Evolutionary conservation across 2,113 vertebrate genomes (phyloP), one percentile per base, ranked within the genome.

Genomic region (Pterocles gutturalis): DNA sequence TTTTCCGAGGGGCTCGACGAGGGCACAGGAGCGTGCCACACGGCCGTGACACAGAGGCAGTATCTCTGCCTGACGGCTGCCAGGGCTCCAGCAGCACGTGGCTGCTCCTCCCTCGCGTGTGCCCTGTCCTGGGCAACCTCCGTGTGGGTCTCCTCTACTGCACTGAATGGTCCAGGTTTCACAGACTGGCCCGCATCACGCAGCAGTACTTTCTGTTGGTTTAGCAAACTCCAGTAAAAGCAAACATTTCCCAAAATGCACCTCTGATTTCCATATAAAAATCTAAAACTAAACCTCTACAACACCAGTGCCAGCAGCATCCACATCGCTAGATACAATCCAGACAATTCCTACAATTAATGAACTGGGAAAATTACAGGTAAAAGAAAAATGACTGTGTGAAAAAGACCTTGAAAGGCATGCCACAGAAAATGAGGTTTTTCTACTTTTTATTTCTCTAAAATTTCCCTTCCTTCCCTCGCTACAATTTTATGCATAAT

Each of bases 371-470:
- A 97, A 96, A 96, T 90, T 95, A 95, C 67, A 91, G 88, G 86
- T 93, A 77, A 90, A 93, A 94, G 96, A 97, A 97, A 96, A 97
- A 92, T 0, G 86, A 46, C 87, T 28, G 46, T 60, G 95, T 95
- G 92, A 95, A 96, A 94, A 95, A 73, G 88, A 94, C 93, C 87
- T 96, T 97, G 96, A 94, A 97, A 96, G 88, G 58, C 83, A 93
- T 89, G 89, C 95, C 95, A 91, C 43, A 90, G 90, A 88, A 76
- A 96, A 55, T 81, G 92, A 89, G 31, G 7, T 93, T 91, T 89
- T 96, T 54, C 82, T 95, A 53, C 51, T 77, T 96, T 81, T 90
- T 95, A 92, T 96, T 93, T 96, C 86, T 85, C 48, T n/a, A n/a
- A n/a, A n/a, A n/a, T 72, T 95, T 90, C 43, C 18, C 57, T 87